phyloP scores from a whole-genome alignment of 1,140 invertebrate genomes.

The Drosophila burlai region DNA sequence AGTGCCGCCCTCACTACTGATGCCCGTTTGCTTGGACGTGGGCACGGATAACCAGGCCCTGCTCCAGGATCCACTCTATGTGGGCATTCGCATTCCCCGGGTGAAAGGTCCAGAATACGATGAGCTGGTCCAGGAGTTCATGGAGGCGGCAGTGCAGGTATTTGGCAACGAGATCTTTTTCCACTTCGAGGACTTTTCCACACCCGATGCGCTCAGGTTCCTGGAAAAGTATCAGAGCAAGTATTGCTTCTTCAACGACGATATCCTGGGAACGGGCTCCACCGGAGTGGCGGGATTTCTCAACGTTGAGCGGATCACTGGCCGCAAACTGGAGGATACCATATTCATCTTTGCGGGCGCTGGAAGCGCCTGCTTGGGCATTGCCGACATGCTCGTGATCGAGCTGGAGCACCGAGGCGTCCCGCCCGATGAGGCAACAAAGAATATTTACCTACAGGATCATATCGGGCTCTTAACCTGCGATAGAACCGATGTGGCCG shows the following conservation, averaged over 20 bases:
- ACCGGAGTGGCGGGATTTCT: conserved; percentile 96
- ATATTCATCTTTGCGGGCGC: conserved; percentile 96
- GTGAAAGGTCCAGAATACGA: conserved; percentile 95
- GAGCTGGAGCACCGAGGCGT: conserved; percentile 29
- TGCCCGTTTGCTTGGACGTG: conserved; percentile 96
- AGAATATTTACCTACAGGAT: conserved; percentile 91
- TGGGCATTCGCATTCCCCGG: conserved; percentile 94
- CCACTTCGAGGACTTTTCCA: conserved; percentile 98
- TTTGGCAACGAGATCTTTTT: conserved; percentile 93
- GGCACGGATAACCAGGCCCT: conserved; percentile 95
- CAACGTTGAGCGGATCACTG: conserved; percentile 92
- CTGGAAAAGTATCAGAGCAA: conserved; percentile 93
- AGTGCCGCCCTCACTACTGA: conserved; percentile 94
- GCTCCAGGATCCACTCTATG: conserved; percentile 97
- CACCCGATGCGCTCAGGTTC: conserved; percentile 95
- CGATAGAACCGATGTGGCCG: background rate
- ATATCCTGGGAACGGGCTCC: conserved; percentile 97
- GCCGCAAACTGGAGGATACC: conserved; percentile 92
- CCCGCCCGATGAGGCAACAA: conserved; percentile 89
- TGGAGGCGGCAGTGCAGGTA: conserved; percentile 94
- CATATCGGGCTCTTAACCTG: conserved; percentile 86
- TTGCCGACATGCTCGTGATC: conserved; percentile 91
- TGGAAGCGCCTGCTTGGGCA: conserved; percentile 95
- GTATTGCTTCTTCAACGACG: conserved; percentile 98
- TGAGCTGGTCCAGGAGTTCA: conserved; percentile 98